A percentile compares a stretch with the other conserved stretches of the same genome.
Conservation (phyloP, 2,888 invertebrate species). For the Xanthostigma xanthostigma region DNA sequence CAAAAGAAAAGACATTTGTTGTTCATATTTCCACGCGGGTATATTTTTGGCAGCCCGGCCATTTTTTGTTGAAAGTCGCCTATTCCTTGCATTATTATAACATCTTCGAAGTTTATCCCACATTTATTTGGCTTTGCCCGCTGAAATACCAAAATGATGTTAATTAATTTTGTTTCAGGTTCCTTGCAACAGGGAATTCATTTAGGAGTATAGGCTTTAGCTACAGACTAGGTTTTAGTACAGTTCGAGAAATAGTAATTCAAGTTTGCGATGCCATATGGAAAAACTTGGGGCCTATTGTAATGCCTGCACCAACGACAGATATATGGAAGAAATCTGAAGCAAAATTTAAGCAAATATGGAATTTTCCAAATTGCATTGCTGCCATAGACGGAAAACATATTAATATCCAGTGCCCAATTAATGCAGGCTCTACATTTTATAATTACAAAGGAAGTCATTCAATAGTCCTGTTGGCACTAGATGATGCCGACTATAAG, state of each 20-base stretch:
- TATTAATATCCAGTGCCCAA: conserved; percentile 8
- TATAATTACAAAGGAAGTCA: no score
- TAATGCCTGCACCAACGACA: conserved; percentile 14
- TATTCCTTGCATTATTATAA: conserved; percentile 1
- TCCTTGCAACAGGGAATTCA: conserved; percentile 14
- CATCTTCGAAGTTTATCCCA: conserved; percentile 5
- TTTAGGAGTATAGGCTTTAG: conserved; percentile 14
- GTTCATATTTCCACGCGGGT: conserved; percentile 7
- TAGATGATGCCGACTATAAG: no score
- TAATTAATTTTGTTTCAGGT: no score
- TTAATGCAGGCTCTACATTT: conserved; percentile 5
- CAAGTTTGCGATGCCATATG: conserved; percentile 16
- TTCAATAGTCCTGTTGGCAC: no score
- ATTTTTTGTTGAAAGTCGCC: conserved; percentile 2
- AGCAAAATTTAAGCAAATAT: conserved; percentile 9
- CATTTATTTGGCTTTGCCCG: conserved; percentile 4
- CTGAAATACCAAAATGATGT: no score
- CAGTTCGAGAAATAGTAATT: conserved; percentile 15
- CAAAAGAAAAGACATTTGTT: conserved; percentile 6
- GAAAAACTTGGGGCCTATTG: conserved; percentile 14
- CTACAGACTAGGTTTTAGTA: conserved; percentile 16
- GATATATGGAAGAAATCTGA: conserved; percentile 11
- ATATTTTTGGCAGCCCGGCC: conserved; percentile 1
- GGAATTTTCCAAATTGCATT: conserved; percentile 12
- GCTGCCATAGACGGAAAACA: conserved; percentile 8